Conservation (phyloP, 2,888 invertebrate genomes). For the Hirtodrosophila histrioides region DNA sequence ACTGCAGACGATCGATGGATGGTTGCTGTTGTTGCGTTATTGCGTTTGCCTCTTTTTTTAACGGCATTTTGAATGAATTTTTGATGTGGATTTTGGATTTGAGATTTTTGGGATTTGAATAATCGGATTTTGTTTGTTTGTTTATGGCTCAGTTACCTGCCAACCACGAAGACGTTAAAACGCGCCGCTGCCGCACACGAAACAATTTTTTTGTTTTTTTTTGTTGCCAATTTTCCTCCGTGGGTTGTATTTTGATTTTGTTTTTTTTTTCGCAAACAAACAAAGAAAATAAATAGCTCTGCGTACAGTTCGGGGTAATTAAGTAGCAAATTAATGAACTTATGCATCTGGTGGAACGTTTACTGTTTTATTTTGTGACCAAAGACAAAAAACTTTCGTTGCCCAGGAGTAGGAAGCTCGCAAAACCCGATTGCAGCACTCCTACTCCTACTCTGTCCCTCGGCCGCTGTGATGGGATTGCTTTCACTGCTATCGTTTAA, state of each 20-base stretch:
- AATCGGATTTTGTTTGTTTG: conserved; percentile 22
- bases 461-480: conserved; percentile 30
- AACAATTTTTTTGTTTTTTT: neutral
- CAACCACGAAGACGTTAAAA: conserved; percentile 67
- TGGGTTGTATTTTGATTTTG: too few species aligned
- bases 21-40: conserved; percentile 39
- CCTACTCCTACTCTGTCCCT: neutral
- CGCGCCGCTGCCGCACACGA: conserved; percentile 23
- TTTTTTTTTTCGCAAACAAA: neutral
- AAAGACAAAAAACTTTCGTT: conserved; percentile 17
- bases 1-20: conserved; percentile 26
- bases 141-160: conserved; percentile 56
- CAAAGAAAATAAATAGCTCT: conserved; percentile 1
- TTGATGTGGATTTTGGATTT: conserved; percentile 19
- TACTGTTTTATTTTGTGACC: conserved; percentile 12
- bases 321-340: conserved; percentile 15
- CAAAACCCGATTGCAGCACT: neutral
- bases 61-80: conserved; percentile 49
- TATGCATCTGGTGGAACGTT: conserved; percentile 7
- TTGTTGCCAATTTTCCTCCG: too few species aligned
- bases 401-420: conserved; percentile 28
- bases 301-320: conserved; percentile 9
- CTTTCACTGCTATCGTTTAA: conserved; percentile 73
- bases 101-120: conserved; percentile 4
- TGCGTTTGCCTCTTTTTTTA: conserved; percentile 42